A percentile compares a stretch with the other conserved stretches of the same genome.
phyloP scores from a whole-genome alignment of 2,797 vertebrate genomes.

The Morelia viridis region DNA sequence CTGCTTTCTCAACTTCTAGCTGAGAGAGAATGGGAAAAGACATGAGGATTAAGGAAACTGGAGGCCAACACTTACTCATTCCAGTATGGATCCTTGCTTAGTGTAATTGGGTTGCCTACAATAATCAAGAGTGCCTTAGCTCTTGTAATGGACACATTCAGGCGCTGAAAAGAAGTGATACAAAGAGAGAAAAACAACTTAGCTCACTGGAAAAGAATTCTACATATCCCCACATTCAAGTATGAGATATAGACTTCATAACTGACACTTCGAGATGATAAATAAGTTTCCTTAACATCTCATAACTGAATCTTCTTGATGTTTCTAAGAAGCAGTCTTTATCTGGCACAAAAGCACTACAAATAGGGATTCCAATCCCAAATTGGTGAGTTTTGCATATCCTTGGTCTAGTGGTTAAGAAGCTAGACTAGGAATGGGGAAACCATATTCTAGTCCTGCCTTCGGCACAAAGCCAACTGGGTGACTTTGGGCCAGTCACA shows the following conservation, averaged over 20 bases:
- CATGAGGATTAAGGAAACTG: background rate
- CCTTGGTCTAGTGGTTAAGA: background rate
- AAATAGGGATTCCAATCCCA: background rate
- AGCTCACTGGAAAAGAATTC: background rate
- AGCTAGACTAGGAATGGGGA: background rate
- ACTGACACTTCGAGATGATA: background rate
- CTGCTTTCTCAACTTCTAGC: background rate
- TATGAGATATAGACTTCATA: no score
- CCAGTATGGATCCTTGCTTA: conserved; percentile 82
- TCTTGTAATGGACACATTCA: conserved; percentile 93
- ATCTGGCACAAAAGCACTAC: background rate
- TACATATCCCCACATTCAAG: background rate
- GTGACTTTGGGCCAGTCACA: background rate
- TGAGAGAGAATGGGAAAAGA: background rate
- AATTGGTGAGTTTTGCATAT: background rate
- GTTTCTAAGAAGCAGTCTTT: background rate
- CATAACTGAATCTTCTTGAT: background rate
- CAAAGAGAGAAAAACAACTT: background rate
- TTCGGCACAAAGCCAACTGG: background rate
- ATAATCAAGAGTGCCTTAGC: conserved; percentile 90
- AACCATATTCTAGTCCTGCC: background rate
- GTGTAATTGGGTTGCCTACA: conserved; percentile 87
- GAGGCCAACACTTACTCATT: conserved; percentile 69
- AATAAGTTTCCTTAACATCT: background rate
- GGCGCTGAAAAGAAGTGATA: conserved; percentile 75